Evolutionary conservation across 2,888 invertebrate genomes (phyloP), one percentile per base, ranked within the genome.

Genomic region (Sarcophaga rosellei): DNA sequence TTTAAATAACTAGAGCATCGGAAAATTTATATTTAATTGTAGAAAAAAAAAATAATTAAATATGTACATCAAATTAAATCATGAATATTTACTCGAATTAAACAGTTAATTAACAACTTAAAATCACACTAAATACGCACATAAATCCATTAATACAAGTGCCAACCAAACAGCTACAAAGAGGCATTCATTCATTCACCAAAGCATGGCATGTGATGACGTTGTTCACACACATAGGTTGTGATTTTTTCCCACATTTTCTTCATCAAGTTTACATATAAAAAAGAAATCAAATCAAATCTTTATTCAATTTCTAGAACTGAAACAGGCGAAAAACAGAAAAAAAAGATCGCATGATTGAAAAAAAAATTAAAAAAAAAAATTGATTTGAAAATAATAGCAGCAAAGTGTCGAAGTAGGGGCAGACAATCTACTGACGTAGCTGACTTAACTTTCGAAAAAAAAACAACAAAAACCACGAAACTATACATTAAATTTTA

Each of bases 261-360:
- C 20, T 69, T 62, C 20, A 23, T 23, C 44, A 25, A 17, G 23
- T 47, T 69, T 6, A 23, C 21, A 69, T n/a, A 23, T 20, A 23
- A 53, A n/a, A n/a, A n/a, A n/a, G n/a, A n/a, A 12, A 15, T 53
- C 3, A 53, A 53, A 53, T 53, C 1, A 53, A 53, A 10, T 53
- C 17, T 15, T 15, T 53, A 15, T 53, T 12, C 53, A 53, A 15
- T 17, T 12, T 15, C 17, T 53, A 53, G 4, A 4, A 53, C 5
- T 15, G 17, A 53, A 53, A 15, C 0, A 53, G 21, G 12, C 6
- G 62, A 68, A 10, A 8, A 4, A 47, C 3, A 15, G 6, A 11
- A 65, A 68, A 21, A 75, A 59, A 69, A 47, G 23, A 45, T 78
- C 66, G 53, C 83, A 83, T 83, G 83, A 73, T 83, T 68, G 47